phyloP scores from a whole-genome alignment of 2,888 invertebrate genomes.

The Phrixothrix hirtus region DNA sequence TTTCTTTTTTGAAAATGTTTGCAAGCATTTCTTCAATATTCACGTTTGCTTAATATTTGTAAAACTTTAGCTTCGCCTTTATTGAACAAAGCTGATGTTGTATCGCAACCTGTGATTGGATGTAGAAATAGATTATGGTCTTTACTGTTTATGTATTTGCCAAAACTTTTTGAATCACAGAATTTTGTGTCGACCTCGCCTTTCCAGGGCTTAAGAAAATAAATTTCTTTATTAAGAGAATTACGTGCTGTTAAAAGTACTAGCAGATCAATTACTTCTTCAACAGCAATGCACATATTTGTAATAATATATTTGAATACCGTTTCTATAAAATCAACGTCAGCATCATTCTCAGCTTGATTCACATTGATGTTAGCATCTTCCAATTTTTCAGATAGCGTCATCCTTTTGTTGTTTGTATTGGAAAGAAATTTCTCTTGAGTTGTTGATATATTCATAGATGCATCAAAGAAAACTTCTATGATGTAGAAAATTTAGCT shows the following conservation, averaged over 20 bases:
- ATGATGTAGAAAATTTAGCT: too few relatives aligned
- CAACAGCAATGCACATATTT: conserved; percentile 37
- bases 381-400: conserved; percentile 2
- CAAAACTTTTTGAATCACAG: conserved; percentile 37
- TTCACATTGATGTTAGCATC: too few relatives aligned
- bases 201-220: conserved; percentile 36
- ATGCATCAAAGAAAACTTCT: too few relatives aligned
- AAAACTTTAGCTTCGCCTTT: neutral
- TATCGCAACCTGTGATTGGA: neutral
- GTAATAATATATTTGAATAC: conserved; percentile 33
- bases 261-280: conserved; percentile 41
- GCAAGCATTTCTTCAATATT: neutral
- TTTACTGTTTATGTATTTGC: conserved; percentile 31
- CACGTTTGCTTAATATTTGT: neutral
- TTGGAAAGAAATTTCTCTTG: neutral
- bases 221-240: conserved; percentile 8
- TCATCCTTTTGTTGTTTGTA: too few relatives aligned
- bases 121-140: too few relatives aligned
- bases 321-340: conserved; percentile 41
- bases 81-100: neutral
- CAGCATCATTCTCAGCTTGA: conserved; percentile 38
- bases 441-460: too few relatives aligned
- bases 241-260: conserved; percentile 36
- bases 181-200: conserved; percentile 31
- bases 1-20: neutral